phyloP scores from a whole-genome alignment of 2,113 vertebrate species.

The Varanus salvator region DNA sequence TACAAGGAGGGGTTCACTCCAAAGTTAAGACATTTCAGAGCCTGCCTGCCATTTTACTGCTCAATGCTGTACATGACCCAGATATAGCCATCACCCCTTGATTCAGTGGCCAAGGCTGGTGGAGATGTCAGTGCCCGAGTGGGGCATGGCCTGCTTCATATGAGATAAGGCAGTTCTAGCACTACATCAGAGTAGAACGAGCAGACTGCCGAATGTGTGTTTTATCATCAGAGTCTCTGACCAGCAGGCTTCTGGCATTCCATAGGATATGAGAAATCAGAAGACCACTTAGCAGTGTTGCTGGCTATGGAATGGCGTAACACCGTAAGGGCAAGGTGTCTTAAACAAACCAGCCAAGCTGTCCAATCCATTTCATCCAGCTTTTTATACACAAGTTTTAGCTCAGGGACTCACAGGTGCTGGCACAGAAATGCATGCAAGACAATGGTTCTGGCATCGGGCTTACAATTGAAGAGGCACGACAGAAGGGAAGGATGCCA shows the following conservation, averaged over 20 bases:
- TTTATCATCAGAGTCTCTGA: background rate
- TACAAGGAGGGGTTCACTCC: background rate
- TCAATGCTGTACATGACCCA: background rate
- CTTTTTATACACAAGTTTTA: background rate
- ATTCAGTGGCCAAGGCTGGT: background rate
- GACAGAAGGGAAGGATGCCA: background rate
- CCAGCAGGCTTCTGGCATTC: background rate
- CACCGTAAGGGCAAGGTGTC: too few species aligned
- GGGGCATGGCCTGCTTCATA: background rate
- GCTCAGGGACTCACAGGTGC: background rate
- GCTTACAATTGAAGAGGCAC: background rate
- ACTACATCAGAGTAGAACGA: background rate
- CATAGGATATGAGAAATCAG: background rate
- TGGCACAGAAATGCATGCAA: background rate
- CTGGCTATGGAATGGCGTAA: too few species aligned
- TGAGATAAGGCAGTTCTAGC: background rate
- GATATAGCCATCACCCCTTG: background rate
- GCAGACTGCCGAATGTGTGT: background rate
- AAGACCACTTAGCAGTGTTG: background rate
- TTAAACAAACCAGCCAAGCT: too few species aligned
- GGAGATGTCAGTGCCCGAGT: background rate
- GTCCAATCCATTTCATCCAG: background rate
- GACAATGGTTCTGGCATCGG: background rate
- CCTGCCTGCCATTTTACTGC: background rate
- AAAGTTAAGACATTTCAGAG: background rate